Evolutionary conservation across 2,888 invertebrate genomes (phyloP).

Genomic region (Venusia cambrica): DNA sequence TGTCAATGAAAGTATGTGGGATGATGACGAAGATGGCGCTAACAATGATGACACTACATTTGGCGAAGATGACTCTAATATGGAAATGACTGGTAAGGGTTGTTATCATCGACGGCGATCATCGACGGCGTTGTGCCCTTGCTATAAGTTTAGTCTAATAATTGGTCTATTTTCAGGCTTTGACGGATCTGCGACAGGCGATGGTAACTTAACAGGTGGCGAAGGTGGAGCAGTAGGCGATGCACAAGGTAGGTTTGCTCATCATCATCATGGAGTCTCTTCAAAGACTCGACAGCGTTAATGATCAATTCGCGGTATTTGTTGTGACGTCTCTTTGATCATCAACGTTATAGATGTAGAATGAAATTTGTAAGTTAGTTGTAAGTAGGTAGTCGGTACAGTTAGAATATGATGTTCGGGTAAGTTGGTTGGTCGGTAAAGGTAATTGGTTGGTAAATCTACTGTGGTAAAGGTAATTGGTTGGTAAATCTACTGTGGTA

Average conservation of each 20-base stretch:
- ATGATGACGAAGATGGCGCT: constrained; percentile 82
- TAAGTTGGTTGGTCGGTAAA: constrained; percentile 18
- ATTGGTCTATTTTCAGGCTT: constrained; percentile 50
- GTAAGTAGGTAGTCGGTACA: constrained; percentile 32
- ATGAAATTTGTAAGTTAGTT: constrained; percentile 69
- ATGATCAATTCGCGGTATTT: constrained; percentile 25
- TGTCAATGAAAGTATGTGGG: constrained; percentile 82
- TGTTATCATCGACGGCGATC: no score
- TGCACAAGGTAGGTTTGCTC: constrained; percentile 79
- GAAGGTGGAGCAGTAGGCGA: constrained; percentile 79
- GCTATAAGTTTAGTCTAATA: not conserved
- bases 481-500: no score
- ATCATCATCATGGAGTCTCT: constrained; percentile 14
- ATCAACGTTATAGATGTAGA: constrained; percentile 43
- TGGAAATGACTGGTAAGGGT: constrained; percentile 80
- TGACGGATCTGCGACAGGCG: constrained; percentile 75
- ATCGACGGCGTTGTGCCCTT: no score
- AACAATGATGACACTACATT: constrained; percentile 83
- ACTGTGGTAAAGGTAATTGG: not conserved
- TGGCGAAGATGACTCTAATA: constrained; percentile 84
- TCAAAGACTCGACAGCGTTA: constrained; percentile 24
- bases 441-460: not conserved
- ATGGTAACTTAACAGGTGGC: constrained; percentile 74
- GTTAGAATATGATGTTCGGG: constrained; percentile 9
- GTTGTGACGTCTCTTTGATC: constrained; percentile 31